Percentiles rank a stretch among this genome's conserved stretches.
phyloP scores from a whole-genome alignment of 1,140 invertebrate species.

The Trachymyrmex cornetzi region DNA sequence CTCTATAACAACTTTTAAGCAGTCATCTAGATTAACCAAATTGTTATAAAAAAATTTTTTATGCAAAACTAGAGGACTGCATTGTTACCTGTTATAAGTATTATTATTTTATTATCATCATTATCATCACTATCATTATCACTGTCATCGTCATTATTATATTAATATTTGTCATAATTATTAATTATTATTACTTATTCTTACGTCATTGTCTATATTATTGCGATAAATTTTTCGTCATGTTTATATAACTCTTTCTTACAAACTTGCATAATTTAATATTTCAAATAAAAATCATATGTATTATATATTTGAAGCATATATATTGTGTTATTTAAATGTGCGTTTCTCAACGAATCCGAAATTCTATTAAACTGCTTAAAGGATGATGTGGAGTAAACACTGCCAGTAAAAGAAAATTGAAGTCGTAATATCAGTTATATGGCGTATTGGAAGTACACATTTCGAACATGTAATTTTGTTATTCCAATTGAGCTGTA shows the following conservation, averaged over 20 bases:
- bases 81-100: slow-evolving; percentile 72
- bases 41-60: slow-evolving; percentile 50
- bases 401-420: slow-evolving; percentile 73
- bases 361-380: slow-evolving; percentile 65
- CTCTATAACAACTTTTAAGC: slow-evolving; percentile 76
- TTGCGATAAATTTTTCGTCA: slow-evolving; percentile 47
- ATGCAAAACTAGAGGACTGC: slow-evolving; percentile 54
- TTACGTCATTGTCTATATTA: slow-evolving; percentile 28
- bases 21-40: slow-evolving; percentile 67
- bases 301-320: slow-evolving; percentile 31
- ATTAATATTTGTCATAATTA: slow-evolving; percentile 42
- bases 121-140: slow-evolving; percentile 33
- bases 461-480: neutral
- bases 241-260: slow-evolving; percentile 68
- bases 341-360: slow-evolving; percentile 40
- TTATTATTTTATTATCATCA: slow-evolving; percentile 62
- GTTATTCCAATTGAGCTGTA: slow-evolving; percentile 18
- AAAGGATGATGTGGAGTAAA: slow-evolving; percentile 73
- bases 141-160: slow-evolving; percentile 44
- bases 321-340: slow-evolving; percentile 50
- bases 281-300: slow-evolving; percentile 63
- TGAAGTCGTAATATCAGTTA: slow-evolving; percentile 32
- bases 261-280: slow-evolving; percentile 64
- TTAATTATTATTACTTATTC: slow-evolving; percentile 50
- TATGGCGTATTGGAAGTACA: neutral